Percentiles rank a stretch among this genome's conserved stretches.
Evolutionary conservation across 2,888 invertebrate species (phyloP).

Genomic region (Dolichopus griseipennis): DNA sequence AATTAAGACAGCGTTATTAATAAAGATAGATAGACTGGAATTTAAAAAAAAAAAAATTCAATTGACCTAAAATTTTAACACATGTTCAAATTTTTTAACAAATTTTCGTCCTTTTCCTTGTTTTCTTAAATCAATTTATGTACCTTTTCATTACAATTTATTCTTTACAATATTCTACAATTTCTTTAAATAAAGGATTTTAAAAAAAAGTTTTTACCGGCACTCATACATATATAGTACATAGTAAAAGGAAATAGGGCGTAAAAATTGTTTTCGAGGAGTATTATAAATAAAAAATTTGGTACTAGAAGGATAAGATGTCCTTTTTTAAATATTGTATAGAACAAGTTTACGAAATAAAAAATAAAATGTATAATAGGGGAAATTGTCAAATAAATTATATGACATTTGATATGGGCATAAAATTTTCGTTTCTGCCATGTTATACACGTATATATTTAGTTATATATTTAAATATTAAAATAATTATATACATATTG

Average conservation of each 20-base stretch:
- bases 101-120: neutral
- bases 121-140: neutral
- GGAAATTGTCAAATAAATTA: neutral
- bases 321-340: no score
- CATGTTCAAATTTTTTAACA: neutral
- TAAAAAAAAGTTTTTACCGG: neutral
- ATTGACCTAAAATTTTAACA: neutral
- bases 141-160: neutral
- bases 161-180: neutral
- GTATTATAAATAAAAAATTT: no score
- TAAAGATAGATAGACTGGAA: neutral
- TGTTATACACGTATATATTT: neutral
- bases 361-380: neutral
- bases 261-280: no score
- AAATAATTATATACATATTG: no score
- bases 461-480: no score
- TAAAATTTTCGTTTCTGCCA: neutral
- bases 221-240: no score
- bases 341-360: no score
- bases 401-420: neutral
- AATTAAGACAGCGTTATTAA: conserved; percentile 6
- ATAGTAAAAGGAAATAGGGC: no score
- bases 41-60: neutral
- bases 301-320: no score
- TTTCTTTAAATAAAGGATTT: neutral